These are phyloP conservation scores for Psilopsiagon aymara DNA, from an alignment of 2,113 vertebrate species.

Conservation along the genomic window DNA sequence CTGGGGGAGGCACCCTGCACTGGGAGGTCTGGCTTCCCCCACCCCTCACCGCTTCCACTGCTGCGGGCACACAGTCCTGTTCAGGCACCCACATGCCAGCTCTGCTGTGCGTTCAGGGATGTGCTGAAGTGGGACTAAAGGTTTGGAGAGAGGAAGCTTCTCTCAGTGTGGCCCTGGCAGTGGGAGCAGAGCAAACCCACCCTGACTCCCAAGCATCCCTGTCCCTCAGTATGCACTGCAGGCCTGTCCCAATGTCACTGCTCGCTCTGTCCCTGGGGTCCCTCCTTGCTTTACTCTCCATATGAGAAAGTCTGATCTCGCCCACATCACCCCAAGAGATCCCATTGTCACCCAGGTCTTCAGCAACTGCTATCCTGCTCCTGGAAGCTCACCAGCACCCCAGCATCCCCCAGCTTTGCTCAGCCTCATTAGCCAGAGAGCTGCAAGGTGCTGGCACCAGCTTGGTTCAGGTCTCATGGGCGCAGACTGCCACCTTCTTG, in stretches of 20 bases:
- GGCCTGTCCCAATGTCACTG: neutral
- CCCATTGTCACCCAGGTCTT: accelerated
- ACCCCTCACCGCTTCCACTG: neutral
- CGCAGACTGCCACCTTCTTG: neutral
- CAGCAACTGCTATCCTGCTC: neutral
- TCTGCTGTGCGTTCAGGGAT: neutral
- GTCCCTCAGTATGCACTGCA: neutral
- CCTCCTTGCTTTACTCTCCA: neutral
- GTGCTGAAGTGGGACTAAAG: neutral
- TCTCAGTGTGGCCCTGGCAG: neutral
- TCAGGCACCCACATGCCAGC: accelerated
- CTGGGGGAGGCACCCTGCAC: neutral
- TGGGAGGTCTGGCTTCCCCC: neutral
- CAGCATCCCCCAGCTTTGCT: neutral
- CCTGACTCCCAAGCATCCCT: neutral
- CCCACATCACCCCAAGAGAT: neutral
- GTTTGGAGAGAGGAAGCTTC: neutral
- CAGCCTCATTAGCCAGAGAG: accelerated
- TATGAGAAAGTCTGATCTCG: neutral
- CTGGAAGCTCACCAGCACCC: neutral
- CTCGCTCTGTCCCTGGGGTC: neutral
- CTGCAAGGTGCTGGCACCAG: neutral
- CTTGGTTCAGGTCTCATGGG: accelerated
- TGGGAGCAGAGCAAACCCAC: accelerated
- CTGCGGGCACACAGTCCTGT: accelerated